Evolutionary conservation across 35 echinoderm and acorn worm species (phyloP), one percentile per base, ranked within the genome.

Genomic region (Patiria miniata): DNA sequence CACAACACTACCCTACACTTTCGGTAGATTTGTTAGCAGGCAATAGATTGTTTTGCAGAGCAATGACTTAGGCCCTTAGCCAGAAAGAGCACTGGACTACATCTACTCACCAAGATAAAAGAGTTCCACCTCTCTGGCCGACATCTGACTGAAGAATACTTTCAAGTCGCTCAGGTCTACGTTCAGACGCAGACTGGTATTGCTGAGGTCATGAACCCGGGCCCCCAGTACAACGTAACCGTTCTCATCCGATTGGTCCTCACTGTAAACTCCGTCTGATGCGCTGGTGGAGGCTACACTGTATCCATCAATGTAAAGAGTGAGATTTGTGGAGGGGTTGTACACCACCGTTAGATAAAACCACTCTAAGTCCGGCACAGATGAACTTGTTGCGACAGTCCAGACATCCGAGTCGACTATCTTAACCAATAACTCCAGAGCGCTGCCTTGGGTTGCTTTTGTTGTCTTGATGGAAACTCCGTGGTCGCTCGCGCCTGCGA

Each of bases 331-430:
- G 18, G 30, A 47, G 12, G 51, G 34, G 15, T 60, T 56, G 80
- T 87, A 95, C 10, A 78, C 78, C 32, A 95, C n/a, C 8, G 81
- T 87, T n/a, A 95, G 17, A 52, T 95, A 85, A 53, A 95, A 91
- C 89, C 93, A 91, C 19, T 83, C 80, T 6, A 57, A 50, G 29
- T 84, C 81, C 0, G 93, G 93, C 26, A 95, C 77, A 15, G 39
- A 52, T 21, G 60, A 51, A 37, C 78, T 84, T n/a, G 85, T 50
- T 3, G 47, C 1, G 3, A 73, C 60, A 1, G 51, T 53, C 39
- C 86, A 91, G 15, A 80, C 56, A 40, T 80, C 39, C 23, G 77
- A 33, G 7, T 53, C 90, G 18, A 12, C 30, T 10, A 90, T 54
- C 4, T 39, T 18, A 8, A 90, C 61, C 19, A 21, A 83, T 57